A percentile compares a stretch with the other conserved stretches of the same genome.
These are phyloP conservation scores for Podarcis lilfordi DNA, from an alignment of 2,797 vertebrate species.

Conservation along the genomic window DNA sequence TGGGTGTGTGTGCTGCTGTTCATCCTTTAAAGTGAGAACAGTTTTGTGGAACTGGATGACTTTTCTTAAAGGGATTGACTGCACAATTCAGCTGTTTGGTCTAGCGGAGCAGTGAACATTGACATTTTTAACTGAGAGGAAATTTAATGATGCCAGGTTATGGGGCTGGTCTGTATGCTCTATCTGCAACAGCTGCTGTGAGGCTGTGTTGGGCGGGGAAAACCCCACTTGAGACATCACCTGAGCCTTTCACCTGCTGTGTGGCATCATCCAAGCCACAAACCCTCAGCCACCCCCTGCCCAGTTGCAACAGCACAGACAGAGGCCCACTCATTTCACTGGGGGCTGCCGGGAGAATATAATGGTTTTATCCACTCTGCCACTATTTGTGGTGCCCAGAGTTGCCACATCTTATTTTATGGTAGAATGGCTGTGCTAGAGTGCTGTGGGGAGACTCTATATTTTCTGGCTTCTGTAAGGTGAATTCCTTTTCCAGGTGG, in stretches of 20 bases:
- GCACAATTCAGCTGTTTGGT: background rate
- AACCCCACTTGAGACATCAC: background rate
- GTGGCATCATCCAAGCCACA: background rate
- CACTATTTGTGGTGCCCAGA: background rate
- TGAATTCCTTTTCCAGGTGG: conserved; percentile 25
- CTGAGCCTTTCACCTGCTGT: background rate
- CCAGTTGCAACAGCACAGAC: background rate
- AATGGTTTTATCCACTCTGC: background rate
- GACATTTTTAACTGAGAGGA: background rate
- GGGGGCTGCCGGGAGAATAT: background rate
- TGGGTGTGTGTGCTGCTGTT: background rate
- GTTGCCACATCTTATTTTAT: background rate
- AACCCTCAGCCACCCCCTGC: background rate
- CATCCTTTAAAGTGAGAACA: background rate
- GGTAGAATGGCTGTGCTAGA: background rate
- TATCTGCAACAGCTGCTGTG: too few species aligned
- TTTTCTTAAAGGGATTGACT: background rate
- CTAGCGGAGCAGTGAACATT: background rate
- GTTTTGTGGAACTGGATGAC: background rate
- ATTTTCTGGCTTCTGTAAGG: conserved; percentile 13
- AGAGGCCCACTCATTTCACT: background rate
- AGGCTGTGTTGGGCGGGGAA: background rate
- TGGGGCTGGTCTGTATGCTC: background rate
- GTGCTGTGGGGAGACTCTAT: conserved; percentile 26
- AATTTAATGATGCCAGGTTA: too few species aligned